phyloP scores from a whole-genome alignment of 2,888 invertebrate genomes.

The Plemyria rubiginata region DNA sequence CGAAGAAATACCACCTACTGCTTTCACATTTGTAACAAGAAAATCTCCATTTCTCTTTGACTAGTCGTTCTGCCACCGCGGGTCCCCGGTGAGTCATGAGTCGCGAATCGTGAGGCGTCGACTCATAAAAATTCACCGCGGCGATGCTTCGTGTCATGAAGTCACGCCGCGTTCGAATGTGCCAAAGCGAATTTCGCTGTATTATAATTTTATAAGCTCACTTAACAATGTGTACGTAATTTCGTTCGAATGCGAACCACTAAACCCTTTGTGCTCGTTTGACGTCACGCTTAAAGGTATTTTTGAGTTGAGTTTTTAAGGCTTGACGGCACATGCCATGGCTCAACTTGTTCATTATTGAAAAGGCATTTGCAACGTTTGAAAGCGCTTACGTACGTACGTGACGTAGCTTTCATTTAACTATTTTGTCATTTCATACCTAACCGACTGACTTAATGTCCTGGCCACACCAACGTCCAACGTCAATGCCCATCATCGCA shows the following conservation, averaged over 20 bases:
- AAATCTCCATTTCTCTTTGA: conserved; percentile 84
- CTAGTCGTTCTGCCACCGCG: conserved; percentile 78
- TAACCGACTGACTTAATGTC: no score
- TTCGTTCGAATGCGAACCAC: conserved; percentile 43
- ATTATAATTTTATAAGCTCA: conserved; percentile 64
- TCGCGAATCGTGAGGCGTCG: conserved; percentile 57
- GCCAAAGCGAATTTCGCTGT: conserved; percentile 56
- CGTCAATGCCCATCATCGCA: no score
- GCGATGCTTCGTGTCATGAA: conserved; percentile 68
- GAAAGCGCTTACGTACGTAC: neutral
- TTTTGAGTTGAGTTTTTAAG: conserved; percentile 15
- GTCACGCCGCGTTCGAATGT: conserved; percentile 51
- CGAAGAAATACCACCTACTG: conserved; percentile 78
- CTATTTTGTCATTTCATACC: neutral
- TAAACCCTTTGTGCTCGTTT: conserved; percentile 34
- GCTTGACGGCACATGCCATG: neutral
- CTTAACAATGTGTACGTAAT: conserved; percentile 44
- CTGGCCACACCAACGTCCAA: no score
- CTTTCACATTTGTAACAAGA: conserved; percentile 81
- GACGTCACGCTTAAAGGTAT: conserved; percentile 12
- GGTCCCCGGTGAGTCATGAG: conserved; percentile 74
- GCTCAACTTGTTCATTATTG: neutral
- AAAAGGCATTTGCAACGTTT: neutral
- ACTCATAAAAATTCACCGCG: conserved; percentile 80
- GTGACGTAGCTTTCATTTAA: neutral